Base-by-base conservation (phyloP, 92 coral and sea anemone species). In the Epizoanthus fatuus region DNA sequence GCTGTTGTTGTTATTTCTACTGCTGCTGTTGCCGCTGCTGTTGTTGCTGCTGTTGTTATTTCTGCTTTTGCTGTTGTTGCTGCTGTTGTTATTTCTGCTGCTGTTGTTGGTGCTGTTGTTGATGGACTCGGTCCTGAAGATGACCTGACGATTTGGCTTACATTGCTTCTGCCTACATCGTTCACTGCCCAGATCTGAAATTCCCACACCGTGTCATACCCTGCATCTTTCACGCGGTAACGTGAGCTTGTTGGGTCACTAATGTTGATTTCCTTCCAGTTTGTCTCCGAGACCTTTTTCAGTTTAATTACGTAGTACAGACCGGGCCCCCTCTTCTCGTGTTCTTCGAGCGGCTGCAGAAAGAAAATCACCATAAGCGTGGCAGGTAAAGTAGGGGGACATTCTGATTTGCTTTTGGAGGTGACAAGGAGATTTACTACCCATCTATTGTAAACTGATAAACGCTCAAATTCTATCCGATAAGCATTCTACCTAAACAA, bases 1-100 rank as follows among this genome's bases (percentile, higher is more conserved):
- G 83, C n/a, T n/a, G n/a, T 4, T 29, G 63, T 37, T 9, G 22
- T 22, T 47, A 63, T 17, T 66, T 77, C 35, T 10, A 52, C 4
- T 3, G 40, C 3, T 42, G 22, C 8, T 51, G 86, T 25, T 69
- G 78, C 16, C 25, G 7, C 44, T n/a, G 1, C 32, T 17, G 73
- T 39, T 84, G 49, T 57, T 84, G 13, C 55, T 39, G 80, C 4
- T 81, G 22, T 62, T 81, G 78, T 66, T 47, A 78, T 13, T 32
- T 80, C 5, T 86, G 74, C 65, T 86, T 80, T 45, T 29, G 4
- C 10, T 13, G 86, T 13, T 74, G 84, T 10, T 55, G 22, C 11
- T 47, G 72, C 10, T 54, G 90, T 79, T 9, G 73, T 63, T 54
- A 81, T n/a, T 29, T 66, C 32, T 19, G 67, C 63, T 37, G 63